Base-by-base conservation (phyloP, 1,140 invertebrate species). In the Neotoxoptera formosana region DNA sequence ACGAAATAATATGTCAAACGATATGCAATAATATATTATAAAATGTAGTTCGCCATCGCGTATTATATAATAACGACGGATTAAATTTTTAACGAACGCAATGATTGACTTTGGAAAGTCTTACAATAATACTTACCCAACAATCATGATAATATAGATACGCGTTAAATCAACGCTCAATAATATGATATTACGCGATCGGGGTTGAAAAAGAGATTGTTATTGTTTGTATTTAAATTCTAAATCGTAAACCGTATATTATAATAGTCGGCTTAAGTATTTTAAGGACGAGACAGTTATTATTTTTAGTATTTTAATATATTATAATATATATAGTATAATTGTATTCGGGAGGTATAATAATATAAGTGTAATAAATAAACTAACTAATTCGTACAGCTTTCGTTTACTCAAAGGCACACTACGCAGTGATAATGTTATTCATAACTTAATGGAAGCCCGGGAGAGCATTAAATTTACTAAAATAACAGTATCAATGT, bases 331-430 rank as follows among this genome's bases (percentile, higher is more conserved):
- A 4, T 34, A 53, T 34, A 36, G 36, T 60, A 14, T 45, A 45
- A 67, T 45, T 90, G 67, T 60, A 67, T 67, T n/a, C 53, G 36
- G 56, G 21, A 8, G 6, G 14, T 45, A 11, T 41, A 41, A 41
- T 34, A 34, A 90, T 56, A 90, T 90, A 90, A 90, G 89, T n/a
- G 89, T 67, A 90, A 90, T 90, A 90, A 90, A 90, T 67, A n/a
- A n/a, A 90, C 56, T 67, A 90, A 47, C 25, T 90, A 90, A 90
- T 90, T 67, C 36, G 89, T 48, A 67, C 36, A 47, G 53, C 36
- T 67, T 90, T 67, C 36, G 14, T n/a, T 60, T 45, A 30, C 56
- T 90, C 53, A 67, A n/a, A 60, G 36, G 56, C 89, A 45, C 21
- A 9, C 41, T 41, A n/a, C n/a, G 41, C 41, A 67, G 89, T 90